Percentiles rank a stretch among this genome's conserved stretches.
Conservation (phyloP, 2,113 vertebrate species). For the Tilapia sparmanii region DNA sequence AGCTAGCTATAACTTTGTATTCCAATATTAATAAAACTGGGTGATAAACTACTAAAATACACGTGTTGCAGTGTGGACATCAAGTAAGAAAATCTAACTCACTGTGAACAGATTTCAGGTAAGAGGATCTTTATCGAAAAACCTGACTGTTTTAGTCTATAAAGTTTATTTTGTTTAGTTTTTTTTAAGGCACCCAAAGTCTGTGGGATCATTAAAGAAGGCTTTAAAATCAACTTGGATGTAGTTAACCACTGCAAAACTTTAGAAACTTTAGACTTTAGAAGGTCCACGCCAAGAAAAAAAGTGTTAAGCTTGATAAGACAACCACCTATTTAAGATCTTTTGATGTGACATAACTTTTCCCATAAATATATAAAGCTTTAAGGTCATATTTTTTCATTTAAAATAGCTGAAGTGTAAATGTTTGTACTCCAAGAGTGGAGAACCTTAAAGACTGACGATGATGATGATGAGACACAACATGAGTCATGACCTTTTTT, state of each 20-base stretch:
- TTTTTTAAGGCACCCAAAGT: neutral
- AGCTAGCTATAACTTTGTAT: neutral
- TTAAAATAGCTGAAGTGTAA: neutral
- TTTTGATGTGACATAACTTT: neutral
- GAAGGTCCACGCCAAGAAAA: neutral
- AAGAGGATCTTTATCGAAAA: neutral
- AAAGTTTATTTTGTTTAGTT: neutral
- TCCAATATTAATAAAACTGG: neutral
- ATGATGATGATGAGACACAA: neutral
- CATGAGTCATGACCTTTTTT: neutral
- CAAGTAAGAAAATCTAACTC: neutral
- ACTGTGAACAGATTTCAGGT: neutral
- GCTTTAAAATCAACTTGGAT: neutral
- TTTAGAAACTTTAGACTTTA: neutral
- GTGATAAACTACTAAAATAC: neutral
- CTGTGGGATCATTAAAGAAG: neutral
- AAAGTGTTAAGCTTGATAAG: neutral
- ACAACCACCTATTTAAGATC: neutral
- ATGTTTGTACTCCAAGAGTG: fast-evolving
- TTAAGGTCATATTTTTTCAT: neutral
- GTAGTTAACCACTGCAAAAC: neutral
- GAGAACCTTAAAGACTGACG: neutral
- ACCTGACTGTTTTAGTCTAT: neutral
- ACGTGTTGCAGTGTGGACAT: neutral
- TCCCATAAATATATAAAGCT: neutral